Evolutionary conservation across 92 coral and sea anemone genomes (phyloP).

Genomic region (Palythoa caribaeorum): DNA sequence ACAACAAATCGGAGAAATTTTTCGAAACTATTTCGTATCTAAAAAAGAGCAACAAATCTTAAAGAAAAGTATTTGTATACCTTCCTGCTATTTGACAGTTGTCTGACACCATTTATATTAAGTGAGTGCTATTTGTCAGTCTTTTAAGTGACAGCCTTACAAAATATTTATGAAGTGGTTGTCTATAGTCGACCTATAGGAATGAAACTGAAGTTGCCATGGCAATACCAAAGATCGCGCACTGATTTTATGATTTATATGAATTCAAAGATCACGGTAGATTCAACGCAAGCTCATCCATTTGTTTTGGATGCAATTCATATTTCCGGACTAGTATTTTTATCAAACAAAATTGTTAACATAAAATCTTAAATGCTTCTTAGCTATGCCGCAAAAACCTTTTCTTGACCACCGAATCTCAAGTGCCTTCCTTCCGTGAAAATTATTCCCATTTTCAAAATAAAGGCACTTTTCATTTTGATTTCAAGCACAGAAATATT

Average conservation of each 20-base stretch:
- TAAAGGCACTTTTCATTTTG: background rate
- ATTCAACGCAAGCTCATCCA: background rate
- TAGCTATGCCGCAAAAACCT: background rate
- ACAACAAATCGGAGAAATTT: background rate
- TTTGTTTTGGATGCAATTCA: conserved; percentile 50
- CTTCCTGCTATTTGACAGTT: conserved; percentile 11
- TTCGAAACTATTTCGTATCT: background rate
- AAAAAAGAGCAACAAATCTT: background rate
- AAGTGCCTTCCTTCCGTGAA: background rate
- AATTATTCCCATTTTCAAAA: background rate
- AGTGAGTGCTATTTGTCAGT: conserved; percentile 30
- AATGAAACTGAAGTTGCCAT: conserved; percentile 8
- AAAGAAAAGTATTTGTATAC: background rate
- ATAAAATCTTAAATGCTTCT: background rate
- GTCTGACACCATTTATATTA: conserved; percentile 17
- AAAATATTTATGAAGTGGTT: background rate
- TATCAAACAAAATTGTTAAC: conserved; percentile 8
- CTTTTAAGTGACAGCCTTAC: background rate
- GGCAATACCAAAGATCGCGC: background rate
- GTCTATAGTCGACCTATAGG: background rate
- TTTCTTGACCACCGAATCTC: background rate
- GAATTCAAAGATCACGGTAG: background rate
- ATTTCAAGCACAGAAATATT: conserved; percentile 15
- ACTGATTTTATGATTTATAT: background rate
- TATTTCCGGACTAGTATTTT: conserved; percentile 35